These are phyloP conservation scores for Orthosia cruda DNA, from an alignment of 2,888 invertebrate genomes.

Conservation along the genomic window DNA sequence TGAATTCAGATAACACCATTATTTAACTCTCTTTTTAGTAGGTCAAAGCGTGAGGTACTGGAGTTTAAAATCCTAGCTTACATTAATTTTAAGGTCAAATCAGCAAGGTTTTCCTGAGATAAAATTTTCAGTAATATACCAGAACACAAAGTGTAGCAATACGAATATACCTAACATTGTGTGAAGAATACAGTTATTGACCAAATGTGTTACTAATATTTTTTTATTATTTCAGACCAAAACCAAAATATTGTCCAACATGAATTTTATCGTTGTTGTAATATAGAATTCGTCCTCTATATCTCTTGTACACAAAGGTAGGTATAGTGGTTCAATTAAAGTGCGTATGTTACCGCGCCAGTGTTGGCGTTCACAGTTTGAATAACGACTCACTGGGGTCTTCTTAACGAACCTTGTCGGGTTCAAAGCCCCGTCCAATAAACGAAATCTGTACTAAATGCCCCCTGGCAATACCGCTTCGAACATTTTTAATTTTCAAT, in stretches of 20 bases:
- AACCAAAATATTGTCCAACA: constrained; percentile 9
- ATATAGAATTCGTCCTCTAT: not conserved
- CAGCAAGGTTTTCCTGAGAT: not conserved
- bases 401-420: constrained; percentile 32
- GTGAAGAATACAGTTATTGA: not conserved
- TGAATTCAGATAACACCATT: not conserved
- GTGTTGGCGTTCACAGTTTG: constrained; percentile 29
- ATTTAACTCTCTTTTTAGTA: not conserved
- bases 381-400: constrained; percentile 42
- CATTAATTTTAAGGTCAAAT: not conserved
- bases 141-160: too few relatives aligned
- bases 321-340: not conserved
- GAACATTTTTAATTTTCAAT: constrained; percentile 37
- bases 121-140: not conserved
- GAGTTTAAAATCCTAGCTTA: too few relatives aligned
- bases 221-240: not conserved
- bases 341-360: not conserved
- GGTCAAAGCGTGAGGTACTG: not conserved
- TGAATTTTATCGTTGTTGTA: not conserved
- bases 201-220: too few relatives aligned
- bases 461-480: constrained; percentile 6
- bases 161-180: too few relatives aligned
- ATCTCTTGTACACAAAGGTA: not conserved
- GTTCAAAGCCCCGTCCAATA: constrained; percentile 36
- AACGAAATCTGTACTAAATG: constrained; percentile 5